These are phyloP conservation scores for Butorides virescens DNA, from an alignment of 2,113 vertebrate genomes.

Conservation along the genomic window DNA sequence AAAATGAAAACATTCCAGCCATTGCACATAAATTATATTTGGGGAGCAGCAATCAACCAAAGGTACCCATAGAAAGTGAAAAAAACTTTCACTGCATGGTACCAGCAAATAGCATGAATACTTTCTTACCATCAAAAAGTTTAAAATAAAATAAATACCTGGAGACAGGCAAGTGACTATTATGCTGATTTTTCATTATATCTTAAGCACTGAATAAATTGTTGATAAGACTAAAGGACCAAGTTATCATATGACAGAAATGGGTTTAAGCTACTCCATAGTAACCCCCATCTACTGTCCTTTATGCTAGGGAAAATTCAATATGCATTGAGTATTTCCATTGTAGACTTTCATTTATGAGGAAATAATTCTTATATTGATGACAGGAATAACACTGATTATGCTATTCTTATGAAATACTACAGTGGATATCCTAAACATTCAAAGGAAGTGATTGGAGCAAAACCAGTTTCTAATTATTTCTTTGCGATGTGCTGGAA, in stretches of 20 bases:
- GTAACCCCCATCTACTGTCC: not conserved
- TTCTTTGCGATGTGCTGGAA: not conserved
- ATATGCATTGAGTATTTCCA: not conserved
- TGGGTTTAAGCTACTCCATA: not conserved
- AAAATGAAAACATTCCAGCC: not conserved
- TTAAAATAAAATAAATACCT: not conserved
- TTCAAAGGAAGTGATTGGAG: not conserved
- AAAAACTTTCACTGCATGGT: not conserved
- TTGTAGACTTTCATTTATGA: not conserved
- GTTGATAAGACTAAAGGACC: not conserved
- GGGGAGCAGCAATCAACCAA: not conserved
- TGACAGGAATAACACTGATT: not conserved
- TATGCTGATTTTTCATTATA: not conserved
- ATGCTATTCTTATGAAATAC: not conserved
- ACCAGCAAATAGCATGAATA: not conserved
- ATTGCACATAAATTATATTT: not conserved
- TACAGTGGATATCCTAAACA: not conserved
- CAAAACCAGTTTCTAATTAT: not conserved
- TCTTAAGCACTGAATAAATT: not conserved
- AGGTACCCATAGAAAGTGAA: accelerated
- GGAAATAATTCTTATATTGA: conserved; percentile 20
- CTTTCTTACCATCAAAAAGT: not conserved
- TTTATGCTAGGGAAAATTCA: not conserved
- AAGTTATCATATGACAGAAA: not conserved
- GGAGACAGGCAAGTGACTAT: not conserved